Evolutionary conservation across 23 tunicate species (phyloP).

Genomic region (Clavelina lepadiformis): DNA sequence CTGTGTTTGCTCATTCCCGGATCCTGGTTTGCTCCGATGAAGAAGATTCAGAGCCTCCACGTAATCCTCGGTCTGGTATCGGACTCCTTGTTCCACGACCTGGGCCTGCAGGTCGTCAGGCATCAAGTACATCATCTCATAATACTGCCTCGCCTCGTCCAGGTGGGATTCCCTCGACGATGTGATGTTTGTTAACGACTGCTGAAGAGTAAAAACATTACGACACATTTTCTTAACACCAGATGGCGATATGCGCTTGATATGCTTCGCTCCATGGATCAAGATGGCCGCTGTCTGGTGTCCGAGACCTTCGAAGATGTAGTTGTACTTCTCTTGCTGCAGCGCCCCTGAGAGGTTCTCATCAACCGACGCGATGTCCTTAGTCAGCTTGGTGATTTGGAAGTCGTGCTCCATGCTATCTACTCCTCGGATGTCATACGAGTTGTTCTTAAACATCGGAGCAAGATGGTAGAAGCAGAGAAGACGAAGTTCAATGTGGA

Average conservation of each 20-base stretch:
- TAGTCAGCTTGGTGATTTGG: constrained; percentile 40
- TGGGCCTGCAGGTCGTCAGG: constrained; percentile 91
- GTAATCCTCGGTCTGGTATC: constrained; percentile 72
- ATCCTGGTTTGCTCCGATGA: constrained; percentile 91
- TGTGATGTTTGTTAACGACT: constrained; percentile 80
- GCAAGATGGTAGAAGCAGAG: constrained; percentile 59
- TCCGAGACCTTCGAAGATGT: constrained; percentile 93
- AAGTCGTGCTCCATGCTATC: constrained; percentile 86
- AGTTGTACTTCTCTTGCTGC: constrained; percentile 60
- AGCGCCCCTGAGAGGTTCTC: constrained; percentile 57
- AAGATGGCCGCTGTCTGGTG: constrained; percentile 67
- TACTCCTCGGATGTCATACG: constrained; percentile 56
- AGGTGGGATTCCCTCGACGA: constrained; percentile 83
- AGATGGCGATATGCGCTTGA: constrained; percentile 66
- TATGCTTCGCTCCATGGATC: constrained; percentile 72
- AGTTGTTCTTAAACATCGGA: constrained; percentile 53
- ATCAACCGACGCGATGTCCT: constrained; percentile 42
- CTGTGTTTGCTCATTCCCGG: constrained; percentile 58
- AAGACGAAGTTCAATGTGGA: constrained; percentile 79
- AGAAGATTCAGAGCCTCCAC: constrained; percentile 68
- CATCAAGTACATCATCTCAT: constrained; percentile 83
- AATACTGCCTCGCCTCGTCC: constrained; percentile 83
- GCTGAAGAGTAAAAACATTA: constrained; percentile 89
- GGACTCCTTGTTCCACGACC: constrained; percentile 91
- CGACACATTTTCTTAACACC: constrained; percentile 98